A percentile compares a stretch with the other conserved stretches of the same genome.
These are phyloP conservation scores for Oreotragus oreotragus DNA, from an alignment of 2,113 vertebrate species.

Conservation along the genomic window DNA sequence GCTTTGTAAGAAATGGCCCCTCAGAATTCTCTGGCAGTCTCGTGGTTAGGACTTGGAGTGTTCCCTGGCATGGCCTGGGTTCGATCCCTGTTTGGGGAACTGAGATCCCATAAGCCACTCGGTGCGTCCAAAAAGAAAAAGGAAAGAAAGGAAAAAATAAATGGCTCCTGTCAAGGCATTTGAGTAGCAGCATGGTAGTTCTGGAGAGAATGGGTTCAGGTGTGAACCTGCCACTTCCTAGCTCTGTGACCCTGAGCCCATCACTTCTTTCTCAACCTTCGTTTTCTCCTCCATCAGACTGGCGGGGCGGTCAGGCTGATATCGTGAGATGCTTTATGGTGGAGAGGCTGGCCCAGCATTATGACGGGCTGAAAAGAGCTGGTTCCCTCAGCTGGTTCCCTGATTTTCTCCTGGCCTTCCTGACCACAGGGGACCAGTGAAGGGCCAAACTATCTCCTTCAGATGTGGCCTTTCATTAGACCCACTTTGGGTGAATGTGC, in stretches of 20 bases:
- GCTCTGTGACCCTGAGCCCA: not conserved
- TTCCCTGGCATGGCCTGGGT: not conserved
- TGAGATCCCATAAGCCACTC: not conserved
- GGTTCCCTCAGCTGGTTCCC: fast-evolving
- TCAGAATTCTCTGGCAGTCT: not conserved
- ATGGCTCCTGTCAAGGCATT: not conserved
- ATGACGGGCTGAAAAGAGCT: fast-evolving
- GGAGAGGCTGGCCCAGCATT: fast-evolving
- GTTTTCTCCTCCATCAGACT: not conserved
- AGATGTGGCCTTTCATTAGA: fast-evolving
- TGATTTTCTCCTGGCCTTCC: fast-evolving
- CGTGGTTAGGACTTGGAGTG: not conserved
- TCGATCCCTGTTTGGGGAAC: fast-evolving
- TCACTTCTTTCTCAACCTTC: not conserved
- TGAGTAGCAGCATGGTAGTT: fast-evolving
- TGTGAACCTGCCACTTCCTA: too few species aligned
- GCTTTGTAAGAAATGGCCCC: not conserved
- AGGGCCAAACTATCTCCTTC: not conserved
- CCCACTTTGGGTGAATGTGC: fast-evolving
- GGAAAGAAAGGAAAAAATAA: not conserved
- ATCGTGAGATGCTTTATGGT: fast-evolving
- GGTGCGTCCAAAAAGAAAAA: not conserved
- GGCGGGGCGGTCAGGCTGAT: not conserved
- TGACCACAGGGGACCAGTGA: not conserved
- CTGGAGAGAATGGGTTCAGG: not conserved